phyloP scores from a whole-genome alignment of 2,888 invertebrate species.

The Nebria salina region DNA sequence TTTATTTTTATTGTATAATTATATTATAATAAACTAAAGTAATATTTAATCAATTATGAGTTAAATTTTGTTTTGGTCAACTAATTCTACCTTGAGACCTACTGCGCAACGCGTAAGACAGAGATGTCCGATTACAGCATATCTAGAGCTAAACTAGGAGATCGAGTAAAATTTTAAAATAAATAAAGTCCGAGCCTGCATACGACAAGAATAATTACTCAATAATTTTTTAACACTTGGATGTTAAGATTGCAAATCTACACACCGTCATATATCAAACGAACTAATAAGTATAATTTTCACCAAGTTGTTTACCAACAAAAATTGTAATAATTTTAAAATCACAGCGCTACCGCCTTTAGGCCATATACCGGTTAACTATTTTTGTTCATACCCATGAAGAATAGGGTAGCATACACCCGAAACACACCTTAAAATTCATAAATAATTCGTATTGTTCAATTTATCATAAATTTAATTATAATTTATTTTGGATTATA shows the following conservation, averaged over 20 bases:
- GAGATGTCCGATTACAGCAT: too few relatives aligned
- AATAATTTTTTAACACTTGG: neutral
- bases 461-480: neutral
- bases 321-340: conserved; percentile 29
- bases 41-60: too few relatives aligned
- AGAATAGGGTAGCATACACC: neutral
- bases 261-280: conserved; percentile 29
- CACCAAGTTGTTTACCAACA: conserved; percentile 24
- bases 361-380: neutral
- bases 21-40: too few relatives aligned
- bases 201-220: neutral
- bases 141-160: too few relatives aligned
- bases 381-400: neutral
- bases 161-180: neutral
- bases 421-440: neutral
- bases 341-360: conserved; percentile 28
- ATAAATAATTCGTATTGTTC: neutral
- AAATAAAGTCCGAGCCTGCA: neutral
- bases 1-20: too few relatives aligned
- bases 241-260: neutral
- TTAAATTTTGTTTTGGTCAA: too few relatives aligned
- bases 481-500: neutral
- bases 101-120: too few relatives aligned
- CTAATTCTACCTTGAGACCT: too few relatives aligned
- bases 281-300: conserved; percentile 42